Conservation (phyloP, 1,140 invertebrate species). For the Pararge aegeria region DNA sequence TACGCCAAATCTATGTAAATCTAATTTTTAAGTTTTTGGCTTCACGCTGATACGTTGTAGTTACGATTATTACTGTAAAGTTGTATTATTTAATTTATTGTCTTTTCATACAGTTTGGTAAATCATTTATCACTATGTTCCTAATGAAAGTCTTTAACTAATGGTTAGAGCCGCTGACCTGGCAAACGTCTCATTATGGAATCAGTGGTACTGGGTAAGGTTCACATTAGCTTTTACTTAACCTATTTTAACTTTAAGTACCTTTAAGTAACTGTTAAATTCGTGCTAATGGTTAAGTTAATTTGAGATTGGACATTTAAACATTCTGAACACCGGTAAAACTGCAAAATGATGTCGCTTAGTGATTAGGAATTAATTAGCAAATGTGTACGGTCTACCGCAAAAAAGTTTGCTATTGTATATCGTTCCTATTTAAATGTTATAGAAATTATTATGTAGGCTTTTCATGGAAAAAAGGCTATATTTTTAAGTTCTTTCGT, state of each 20-base stretch:
- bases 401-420: too few species aligned
- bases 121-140: background rate
- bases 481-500: too few species aligned
- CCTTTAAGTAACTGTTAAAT: background rate
- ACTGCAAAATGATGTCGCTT: background rate
- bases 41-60: too few species aligned
- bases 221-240: conserved; percentile 11
- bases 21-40: too few species aligned
- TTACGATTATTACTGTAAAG: too few species aligned
- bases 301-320: background rate
- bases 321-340: conserved; percentile 1
- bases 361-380: background rate
- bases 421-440: too few species aligned
- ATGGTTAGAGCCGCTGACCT: conserved; percentile 5
- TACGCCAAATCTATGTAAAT: too few species aligned
- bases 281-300: background rate
- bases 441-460: too few species aligned
- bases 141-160: background rate
- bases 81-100: background rate
- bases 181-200: conserved; percentile 8
- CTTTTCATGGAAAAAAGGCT: too few species aligned
- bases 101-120: background rate
- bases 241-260: conserved; percentile 12
- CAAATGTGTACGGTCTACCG: background rate
- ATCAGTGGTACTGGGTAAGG: background rate